phyloP scores from a whole-genome alignment of 2,888 invertebrate species.

The Tortricodes alternella region DNA sequence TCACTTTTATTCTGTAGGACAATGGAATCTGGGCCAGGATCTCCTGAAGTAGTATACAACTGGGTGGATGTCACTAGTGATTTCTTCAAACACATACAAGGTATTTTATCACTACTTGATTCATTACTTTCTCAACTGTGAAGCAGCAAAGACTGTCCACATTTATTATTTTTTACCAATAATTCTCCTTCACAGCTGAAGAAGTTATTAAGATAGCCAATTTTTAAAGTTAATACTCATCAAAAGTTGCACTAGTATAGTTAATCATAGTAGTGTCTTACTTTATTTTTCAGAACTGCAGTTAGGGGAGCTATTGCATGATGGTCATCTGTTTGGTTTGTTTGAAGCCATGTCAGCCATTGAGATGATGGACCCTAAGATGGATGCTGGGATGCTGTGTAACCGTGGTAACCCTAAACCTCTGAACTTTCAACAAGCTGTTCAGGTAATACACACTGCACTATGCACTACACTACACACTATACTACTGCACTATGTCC shows the following conservation, averaged over 20 bases:
- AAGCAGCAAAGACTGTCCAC: too few species aligned
- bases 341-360: slow-evolving; percentile 99
- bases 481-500: not conserved
- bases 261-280: not conserved
- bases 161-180: too few species aligned
- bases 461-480: not conserved
- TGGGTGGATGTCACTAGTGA: slow-evolving; percentile 87
- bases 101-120: slow-evolving; percentile 54
- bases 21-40: slow-evolving; percentile 68
- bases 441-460: slow-evolving; percentile 81
- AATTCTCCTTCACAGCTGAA: too few species aligned
- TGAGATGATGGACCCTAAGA: slow-evolving; percentile 99
- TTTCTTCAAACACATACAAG: slow-evolving; percentile 75
- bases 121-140: not conserved
- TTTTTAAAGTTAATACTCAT: too few species aligned
- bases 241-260: too few species aligned
- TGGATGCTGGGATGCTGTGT: slow-evolving; percentile 99
- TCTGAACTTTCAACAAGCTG: slow-evolving; percentile 93
- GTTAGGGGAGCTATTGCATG: slow-evolving; percentile 95
- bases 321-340: slow-evolving; percentile 92
- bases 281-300: slow-evolving; percentile 85
- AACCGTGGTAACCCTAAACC: slow-evolving; percentile 93
- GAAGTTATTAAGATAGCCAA: too few species aligned
- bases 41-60: slow-evolving; percentile 80
- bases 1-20: slow-evolving; percentile 46